These are phyloP conservation scores for Laothoe populi DNA, from an alignment of 2,888 invertebrate species.

Conservation along the genomic window DNA sequence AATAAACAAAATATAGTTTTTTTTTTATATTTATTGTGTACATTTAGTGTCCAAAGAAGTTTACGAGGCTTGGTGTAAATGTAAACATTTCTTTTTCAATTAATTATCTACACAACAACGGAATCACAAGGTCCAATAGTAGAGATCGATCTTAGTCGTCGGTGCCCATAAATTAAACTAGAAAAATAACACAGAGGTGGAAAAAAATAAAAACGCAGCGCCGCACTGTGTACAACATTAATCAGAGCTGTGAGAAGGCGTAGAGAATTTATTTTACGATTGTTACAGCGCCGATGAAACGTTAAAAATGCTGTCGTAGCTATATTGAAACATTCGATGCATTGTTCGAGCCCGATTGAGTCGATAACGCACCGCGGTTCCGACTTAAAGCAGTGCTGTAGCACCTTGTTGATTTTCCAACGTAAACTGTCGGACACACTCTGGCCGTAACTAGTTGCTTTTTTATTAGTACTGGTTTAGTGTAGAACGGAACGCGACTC, in stretches of 20 bases:
- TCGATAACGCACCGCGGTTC: slow-evolving; percentile 78
- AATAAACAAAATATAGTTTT: background rate
- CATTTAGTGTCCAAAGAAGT: slow-evolving; percentile 3
- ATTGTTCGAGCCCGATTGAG: slow-evolving; percentile 79
- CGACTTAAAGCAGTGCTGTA: slow-evolving; percentile 61
- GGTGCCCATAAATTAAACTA: slow-evolving; percentile 76
- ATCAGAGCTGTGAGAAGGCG: slow-evolving; percentile 83
- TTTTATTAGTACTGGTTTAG: slow-evolving; percentile 83
- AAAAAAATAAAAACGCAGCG: slow-evolving; percentile 78
- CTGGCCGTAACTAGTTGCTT: slow-evolving; percentile 78
- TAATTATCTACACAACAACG: slow-evolving; percentile 35
- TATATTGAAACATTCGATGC: slow-evolving; percentile 83
- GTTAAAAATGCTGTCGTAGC: slow-evolving; percentile 82
- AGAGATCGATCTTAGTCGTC: slow-evolving; percentile 50
- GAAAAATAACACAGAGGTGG: slow-evolving; percentile 70
- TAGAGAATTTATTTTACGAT: slow-evolving; percentile 84
- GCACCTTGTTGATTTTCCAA: slow-evolving; percentile 82
- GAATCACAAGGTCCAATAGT: slow-evolving; percentile 49
- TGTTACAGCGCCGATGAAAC: slow-evolving; percentile 83
- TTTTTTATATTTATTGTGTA: slow-evolving; percentile 20
- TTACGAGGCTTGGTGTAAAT: slow-evolving; percentile 8
- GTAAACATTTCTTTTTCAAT: slow-evolving; percentile 35
- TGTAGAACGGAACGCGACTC: slow-evolving; percentile 79
- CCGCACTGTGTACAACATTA: slow-evolving; percentile 79
- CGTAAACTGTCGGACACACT: slow-evolving; percentile 77